Percentiles rank a stretch among this genome's conserved stretches.
Conservation (phyloP, 2,797 vertebrate genomes). For the Melanotaenia nigrans region DNA sequence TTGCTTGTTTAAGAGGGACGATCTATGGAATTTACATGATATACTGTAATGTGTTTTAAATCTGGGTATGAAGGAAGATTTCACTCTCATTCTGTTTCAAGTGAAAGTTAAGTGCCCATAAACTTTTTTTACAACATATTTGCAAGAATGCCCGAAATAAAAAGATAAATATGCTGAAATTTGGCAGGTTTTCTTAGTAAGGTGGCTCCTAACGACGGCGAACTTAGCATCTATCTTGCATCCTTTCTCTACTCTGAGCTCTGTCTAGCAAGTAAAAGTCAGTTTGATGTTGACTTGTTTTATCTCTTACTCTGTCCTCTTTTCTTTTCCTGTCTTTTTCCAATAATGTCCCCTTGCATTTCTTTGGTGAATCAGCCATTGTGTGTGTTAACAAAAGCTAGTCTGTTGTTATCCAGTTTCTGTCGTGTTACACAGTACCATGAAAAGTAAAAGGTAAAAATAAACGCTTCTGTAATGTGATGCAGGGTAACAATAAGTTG, state of each 20-base stretch:
- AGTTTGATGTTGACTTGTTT: background rate
- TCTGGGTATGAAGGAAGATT: background rate
- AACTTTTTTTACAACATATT: background rate
- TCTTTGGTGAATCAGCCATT: background rate
- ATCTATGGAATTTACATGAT: background rate
- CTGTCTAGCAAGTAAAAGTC: background rate
- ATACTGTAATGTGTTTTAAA: background rate
- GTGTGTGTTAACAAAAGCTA: background rate
- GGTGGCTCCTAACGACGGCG: too few species aligned
- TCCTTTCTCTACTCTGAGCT: background rate
- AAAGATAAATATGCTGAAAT: background rate
- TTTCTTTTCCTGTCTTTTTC: too few species aligned
- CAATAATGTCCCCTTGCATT: background rate
- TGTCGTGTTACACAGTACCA: too few species aligned
- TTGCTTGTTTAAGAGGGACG: background rate
- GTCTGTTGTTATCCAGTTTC: background rate
- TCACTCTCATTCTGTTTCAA: background rate
- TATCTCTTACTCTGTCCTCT: too few species aligned
- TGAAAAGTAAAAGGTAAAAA: too few species aligned
- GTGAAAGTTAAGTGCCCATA: background rate
- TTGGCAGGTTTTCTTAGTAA: background rate
- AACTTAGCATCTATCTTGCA: background rate
- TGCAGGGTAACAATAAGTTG: too few species aligned
- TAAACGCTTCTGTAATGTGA: too few species aligned
- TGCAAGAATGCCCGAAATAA: too few species aligned